Conservation (phyloP, 2,888 invertebrate species). For the Hololepta plana region DNA sequence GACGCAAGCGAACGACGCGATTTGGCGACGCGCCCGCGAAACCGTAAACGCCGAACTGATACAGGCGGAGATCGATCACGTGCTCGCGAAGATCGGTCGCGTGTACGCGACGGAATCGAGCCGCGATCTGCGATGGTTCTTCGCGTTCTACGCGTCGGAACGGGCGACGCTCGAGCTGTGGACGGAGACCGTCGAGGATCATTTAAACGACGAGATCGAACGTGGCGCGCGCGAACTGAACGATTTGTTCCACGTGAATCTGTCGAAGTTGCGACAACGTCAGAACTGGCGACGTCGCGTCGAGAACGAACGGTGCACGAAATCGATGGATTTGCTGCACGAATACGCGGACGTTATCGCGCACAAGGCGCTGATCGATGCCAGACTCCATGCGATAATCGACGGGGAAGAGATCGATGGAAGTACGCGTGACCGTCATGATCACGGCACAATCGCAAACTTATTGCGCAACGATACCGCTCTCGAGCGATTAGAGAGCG, state of each 20-base stretch:
- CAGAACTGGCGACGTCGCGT: conserved; percentile 29
- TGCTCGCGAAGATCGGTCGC: conserved; percentile 50
- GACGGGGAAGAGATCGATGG: neutral
- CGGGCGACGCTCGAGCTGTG: conserved; percentile 54
- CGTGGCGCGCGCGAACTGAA: conserved; percentile 48
- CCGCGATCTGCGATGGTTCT: conserved; percentile 33
- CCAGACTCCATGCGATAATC: too few species aligned
- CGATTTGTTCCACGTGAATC: conserved; percentile 38
- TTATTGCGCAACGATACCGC: conserved; percentile 21
- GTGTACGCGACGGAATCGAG: conserved; percentile 31
- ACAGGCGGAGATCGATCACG: conserved; percentile 59
- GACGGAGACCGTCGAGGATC: conserved; percentile 55
- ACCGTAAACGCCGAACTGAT: conserved; percentile 57
- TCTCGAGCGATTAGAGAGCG: conserved; percentile 31
- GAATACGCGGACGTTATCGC: conserved; percentile 55
- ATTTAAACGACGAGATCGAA: conserved; percentile 54
- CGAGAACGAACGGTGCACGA: conserved; percentile 29
- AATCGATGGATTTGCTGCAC: conserved; percentile 27
- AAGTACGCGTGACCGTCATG: conserved; percentile 1
- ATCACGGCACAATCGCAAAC: conserved; percentile 12
- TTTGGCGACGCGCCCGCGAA: conserved; percentile 58
- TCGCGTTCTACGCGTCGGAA: conserved; percentile 47
- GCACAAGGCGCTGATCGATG: conserved; percentile 59
- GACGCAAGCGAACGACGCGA: conserved; percentile 46
- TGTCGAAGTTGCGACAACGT: conserved; percentile 37